Evolutionary conservation across 2,113 vertebrate genomes (phyloP), one percentile per base, ranked within the genome.

Genomic region (Copsychus sechellarum): DNA sequence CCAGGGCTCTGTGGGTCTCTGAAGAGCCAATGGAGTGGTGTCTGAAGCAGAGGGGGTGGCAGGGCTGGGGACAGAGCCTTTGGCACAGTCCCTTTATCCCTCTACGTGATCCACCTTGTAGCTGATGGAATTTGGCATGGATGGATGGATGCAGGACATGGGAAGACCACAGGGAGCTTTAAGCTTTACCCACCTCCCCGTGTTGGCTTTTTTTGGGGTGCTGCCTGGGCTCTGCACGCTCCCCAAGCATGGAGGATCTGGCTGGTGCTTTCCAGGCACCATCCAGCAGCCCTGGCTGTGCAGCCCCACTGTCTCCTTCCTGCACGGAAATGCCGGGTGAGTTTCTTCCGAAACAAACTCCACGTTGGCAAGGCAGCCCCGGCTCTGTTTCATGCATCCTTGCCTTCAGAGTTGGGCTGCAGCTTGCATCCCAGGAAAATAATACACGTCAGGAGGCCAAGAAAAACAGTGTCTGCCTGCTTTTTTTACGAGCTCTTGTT

Each of bases 301-400:
- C 86, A 82, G 79, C 40, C 53, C 79, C 38, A 3, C 29, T 3
- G 9, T 74, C 90, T 92, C 81, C 78, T 90, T 91, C 86, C 88
- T 5, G 6, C 48, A 38, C 3, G 34, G 93, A 93, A 92, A 80
- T 3, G 5, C 57, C 0, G 58, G 50, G 71, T 93, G 74, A 87
- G 73, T 96, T 96, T 95, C 86, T 95, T 96, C 82, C 34, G n/a
- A 90, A 88, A 92, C 86, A 88, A 92, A 57, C 76, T 82, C 48
- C 0, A 4, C 2, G 8, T 90, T 93, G 95, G 91, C 83, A 93
- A 77, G 86, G 80, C 31, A 2, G 60, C 69, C 76, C 31, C 0
- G 12, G 80, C 76, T 84, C 86, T 3, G 1, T 86, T 95, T 45
- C 12, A 2, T 70, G 38, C 16, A 5, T 78, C 81, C 76, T 57